Base-by-base conservation (phyloP, 2,888 invertebrate genomes). In the Spisula solida region DNA sequence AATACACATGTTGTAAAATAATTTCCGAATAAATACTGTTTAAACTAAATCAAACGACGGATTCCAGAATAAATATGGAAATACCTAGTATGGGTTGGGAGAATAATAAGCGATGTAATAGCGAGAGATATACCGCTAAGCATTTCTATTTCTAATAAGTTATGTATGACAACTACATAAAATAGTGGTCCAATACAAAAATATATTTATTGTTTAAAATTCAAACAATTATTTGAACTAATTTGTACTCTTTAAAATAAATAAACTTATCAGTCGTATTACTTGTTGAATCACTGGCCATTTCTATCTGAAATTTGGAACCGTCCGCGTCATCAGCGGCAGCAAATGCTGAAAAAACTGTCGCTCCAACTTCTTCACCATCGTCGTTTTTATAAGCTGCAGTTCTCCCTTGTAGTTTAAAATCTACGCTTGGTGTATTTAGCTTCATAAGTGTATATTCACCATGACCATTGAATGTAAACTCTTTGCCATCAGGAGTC, bases 381-480 rank as follows among this genome's bases (percentile, higher is more conserved):
- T 81, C 55, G 25, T 55, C 34, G 20, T 81, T 85, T 10, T 34
- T 14, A 56, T 34, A 80, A 25, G 85, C 51, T 12, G 80, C 51
- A 0, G 80, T 85, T 51, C 88, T 66, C 25, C 47, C 81, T 75
- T 88, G 88, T 18, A 85, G 14, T 1, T 16, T n/a, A 34, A 88
- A 88, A 16, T 48, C 51, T 12, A 34, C 60, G 31, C 51, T 47
- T 16, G 31, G 31, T 0, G 51, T 25, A n/a, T 25, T 34, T 20
- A 66, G 25, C 1, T 25, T 34, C 20, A 85, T 25, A 56, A 88
- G 18, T 8, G 29, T 60, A 16, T 85, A 88, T 66, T 88, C 88
- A 20, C 85, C 88, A 20, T 85, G 60, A 34, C 88, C 88, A 51
- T 88, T 88, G 75, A 88, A 88, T 8, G 88, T 85, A 51, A 78